Conservation (phyloP, 2,888 invertebrate species). For the Maniola hyperantus region DNA sequence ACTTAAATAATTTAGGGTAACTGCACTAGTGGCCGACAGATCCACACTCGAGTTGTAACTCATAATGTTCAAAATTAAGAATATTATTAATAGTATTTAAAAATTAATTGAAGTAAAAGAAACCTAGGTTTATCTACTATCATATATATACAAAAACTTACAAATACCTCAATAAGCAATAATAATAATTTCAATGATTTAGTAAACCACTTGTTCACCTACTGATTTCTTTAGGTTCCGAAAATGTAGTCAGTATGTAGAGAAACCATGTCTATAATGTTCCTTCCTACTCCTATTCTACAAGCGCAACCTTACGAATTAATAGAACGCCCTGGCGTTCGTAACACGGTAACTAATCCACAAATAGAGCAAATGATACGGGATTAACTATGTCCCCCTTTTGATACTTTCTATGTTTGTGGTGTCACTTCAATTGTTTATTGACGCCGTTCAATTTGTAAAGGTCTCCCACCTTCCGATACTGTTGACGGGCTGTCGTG, state of each 20-base stretch:
- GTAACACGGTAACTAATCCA: slow-evolving; percentile 27
- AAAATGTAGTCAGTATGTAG: background rate
- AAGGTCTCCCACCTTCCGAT: slow-evolving; percentile 16
- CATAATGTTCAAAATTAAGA: too few species aligned
- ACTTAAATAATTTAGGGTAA: too few species aligned
- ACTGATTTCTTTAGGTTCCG: too few species aligned
- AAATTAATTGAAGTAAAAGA: too few species aligned
- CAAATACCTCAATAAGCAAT: too few species aligned
- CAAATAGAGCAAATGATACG: slow-evolving; percentile 34
- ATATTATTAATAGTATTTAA: too few species aligned
- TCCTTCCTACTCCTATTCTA: background rate
- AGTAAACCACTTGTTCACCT: too few species aligned
- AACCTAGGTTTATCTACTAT: too few species aligned
- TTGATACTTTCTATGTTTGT: slow-evolving; percentile 30
- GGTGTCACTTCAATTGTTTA: slow-evolving; percentile 35
- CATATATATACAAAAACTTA: too few species aligned
- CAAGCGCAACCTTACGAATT: background rate
- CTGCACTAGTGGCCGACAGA: too few species aligned
- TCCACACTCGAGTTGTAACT: too few species aligned
- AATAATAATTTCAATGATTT: too few species aligned
- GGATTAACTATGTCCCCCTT: slow-evolving; percentile 33
- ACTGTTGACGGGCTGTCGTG: slow-evolving; percentile 10
- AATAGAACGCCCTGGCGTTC: slow-evolving; percentile 9
- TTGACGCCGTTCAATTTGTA: slow-evolving; percentile 31
- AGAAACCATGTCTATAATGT: background rate